These are phyloP conservation scores for Conops quadrifasciatus DNA, from an alignment of 2,888 invertebrate genomes.

Conservation along the genomic window DNA sequence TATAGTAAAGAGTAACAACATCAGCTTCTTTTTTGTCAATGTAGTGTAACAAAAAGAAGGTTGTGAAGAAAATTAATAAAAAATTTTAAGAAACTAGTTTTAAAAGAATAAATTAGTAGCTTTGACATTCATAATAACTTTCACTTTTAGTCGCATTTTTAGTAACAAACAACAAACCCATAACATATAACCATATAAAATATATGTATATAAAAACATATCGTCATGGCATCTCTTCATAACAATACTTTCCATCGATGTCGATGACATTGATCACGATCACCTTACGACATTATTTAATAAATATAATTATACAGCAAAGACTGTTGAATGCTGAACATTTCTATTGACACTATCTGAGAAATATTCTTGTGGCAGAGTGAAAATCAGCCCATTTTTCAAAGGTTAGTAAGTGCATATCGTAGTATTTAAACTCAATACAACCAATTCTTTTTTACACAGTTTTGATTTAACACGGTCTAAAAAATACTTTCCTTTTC, in stretches of 20 bases:
- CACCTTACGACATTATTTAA: not conserved
- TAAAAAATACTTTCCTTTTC: no score
- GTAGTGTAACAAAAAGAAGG: not conserved
- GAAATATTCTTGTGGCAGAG: no score
- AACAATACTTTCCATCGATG: no score
- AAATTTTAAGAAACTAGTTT: not conserved
- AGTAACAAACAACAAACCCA: not conserved
- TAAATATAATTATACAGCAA: not conserved
- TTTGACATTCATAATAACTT: slow-evolving; percentile 10
- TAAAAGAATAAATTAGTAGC: not conserved
- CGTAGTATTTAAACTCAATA: no score
- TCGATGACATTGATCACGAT: no score
- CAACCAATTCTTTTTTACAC: no score
- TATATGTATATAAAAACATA: not conserved
- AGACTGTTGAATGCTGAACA: not conserved
- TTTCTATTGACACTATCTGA: no score
- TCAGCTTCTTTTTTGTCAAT: not conserved
- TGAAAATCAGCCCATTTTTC: no score
- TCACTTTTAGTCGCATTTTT: not conserved
- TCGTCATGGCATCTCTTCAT: no score
- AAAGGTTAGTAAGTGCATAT: no score
- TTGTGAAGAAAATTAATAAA: not conserved
- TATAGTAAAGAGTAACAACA: not conserved
- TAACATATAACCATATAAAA: not conserved
- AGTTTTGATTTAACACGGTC: no score